A percentile compares a stretch with the other conserved stretches of the same genome.
phyloP scores from a whole-genome alignment of 2,888 invertebrate species.

The Ennomos quercinarius region DNA sequence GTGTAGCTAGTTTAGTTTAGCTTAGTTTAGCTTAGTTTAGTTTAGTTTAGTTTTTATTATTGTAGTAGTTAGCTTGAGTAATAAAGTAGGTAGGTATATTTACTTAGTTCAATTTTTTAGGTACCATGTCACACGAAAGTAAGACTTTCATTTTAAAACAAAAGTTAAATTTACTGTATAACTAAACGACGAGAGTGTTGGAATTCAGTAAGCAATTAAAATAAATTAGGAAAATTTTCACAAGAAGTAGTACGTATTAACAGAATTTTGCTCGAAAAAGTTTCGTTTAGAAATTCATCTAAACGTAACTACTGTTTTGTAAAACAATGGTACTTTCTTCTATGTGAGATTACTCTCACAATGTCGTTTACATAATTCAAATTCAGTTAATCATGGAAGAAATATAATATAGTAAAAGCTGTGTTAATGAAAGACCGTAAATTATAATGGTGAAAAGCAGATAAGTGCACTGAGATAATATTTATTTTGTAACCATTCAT shows the following conservation, averaged over 20 bases:
- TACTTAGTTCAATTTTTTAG: too few species aligned
- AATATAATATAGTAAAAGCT: slow-evolving; percentile 14
- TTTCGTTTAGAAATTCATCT: slow-evolving; percentile 49
- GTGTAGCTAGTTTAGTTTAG: too few species aligned
- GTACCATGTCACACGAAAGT: too few species aligned
- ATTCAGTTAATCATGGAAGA: slow-evolving; percentile 29
- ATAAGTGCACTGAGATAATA: slow-evolving; percentile 2
- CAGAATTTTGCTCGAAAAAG: slow-evolving; percentile 50
- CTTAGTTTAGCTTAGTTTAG: too few species aligned
- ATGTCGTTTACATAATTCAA: slow-evolving; percentile 33
- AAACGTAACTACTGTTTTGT: slow-evolving; percentile 34
- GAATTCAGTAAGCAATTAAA: slow-evolving; percentile 26
- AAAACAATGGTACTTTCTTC: slow-evolving; percentile 58
- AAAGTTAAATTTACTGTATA: slow-evolving; percentile 3
- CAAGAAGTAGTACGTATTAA: slow-evolving; percentile 35
- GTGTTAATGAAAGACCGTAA: slow-evolving; percentile 18
- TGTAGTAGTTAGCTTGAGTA: too few species aligned
- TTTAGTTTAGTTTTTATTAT: too few species aligned
- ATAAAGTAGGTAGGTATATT: too few species aligned
- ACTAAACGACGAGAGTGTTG: slow-evolving; percentile 13
- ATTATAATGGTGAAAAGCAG: slow-evolving; percentile 14
- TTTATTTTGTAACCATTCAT: not conserved
- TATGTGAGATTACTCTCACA: slow-evolving; percentile 53
- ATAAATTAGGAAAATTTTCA: slow-evolving; percentile 44
- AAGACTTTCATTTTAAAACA: not conserved